phyloP scores from a whole-genome alignment of 2,797 vertebrate species.

The Hydrocynus forskahlii region DNA sequence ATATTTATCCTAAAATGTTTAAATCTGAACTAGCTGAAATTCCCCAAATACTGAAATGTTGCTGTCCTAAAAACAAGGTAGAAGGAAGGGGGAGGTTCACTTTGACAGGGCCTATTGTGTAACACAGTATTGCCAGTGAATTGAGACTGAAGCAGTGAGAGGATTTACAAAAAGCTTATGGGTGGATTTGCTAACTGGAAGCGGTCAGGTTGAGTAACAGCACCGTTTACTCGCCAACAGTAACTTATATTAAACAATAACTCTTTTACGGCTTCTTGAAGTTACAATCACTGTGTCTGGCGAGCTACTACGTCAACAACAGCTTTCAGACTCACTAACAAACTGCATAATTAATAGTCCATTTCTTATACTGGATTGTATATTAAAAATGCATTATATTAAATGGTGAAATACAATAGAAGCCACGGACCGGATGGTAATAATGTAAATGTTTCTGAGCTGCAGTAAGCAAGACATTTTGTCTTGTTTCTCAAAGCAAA shows the following conservation, averaged over 20 bases:
- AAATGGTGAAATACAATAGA: neutral
- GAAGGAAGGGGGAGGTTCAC: neutral
- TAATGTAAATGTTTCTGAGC: neutral
- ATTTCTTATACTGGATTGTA: neutral
- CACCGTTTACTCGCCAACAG: constrained; percentile 8
- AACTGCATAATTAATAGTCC: too few species aligned
- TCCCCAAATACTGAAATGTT: neutral
- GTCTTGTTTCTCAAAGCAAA: neutral
- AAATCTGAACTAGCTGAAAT: neutral
- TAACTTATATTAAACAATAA: constrained; percentile 24
- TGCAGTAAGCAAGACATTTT: neutral
- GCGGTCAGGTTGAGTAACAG: constrained; percentile 6
- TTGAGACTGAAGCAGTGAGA: constrained; percentile 12
- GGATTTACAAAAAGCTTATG: constrained; percentile 33
- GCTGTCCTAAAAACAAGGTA: neutral
- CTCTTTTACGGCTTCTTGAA: neutral
- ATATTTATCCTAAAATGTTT: neutral
- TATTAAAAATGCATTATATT: neutral
- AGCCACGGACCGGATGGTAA: neutral
- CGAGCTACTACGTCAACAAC: neutral
- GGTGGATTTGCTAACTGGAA: constrained; percentile 31
- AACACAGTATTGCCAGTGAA: constrained; percentile 16
- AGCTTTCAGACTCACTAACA: neutral
- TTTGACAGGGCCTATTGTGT: constrained; percentile 23
- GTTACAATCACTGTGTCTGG: neutral